A percentile compares a stretch with the other conserved stretches of the same genome.
Conservation (phyloP, 1,140 invertebrate genomes). For the Sipha flava region DNA sequence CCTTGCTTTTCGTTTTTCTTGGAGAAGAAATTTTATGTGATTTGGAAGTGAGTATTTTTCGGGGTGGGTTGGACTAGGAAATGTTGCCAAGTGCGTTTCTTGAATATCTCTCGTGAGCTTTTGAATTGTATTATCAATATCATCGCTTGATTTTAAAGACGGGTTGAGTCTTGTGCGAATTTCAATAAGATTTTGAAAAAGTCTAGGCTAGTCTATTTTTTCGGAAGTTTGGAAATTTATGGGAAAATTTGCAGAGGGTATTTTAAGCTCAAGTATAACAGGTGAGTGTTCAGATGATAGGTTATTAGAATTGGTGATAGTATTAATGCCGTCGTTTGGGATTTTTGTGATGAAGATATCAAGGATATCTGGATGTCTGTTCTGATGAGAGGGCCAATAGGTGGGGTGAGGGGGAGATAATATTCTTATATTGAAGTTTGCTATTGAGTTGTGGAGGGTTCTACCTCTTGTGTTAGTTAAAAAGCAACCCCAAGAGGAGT, state of each 20-base stretch:
- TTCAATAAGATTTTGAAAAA: background rate
- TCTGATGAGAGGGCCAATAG: background rate
- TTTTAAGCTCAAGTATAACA: background rate
- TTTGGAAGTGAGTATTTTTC: no score
- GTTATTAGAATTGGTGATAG: background rate
- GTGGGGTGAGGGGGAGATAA: no score
- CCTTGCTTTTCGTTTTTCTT: no score
- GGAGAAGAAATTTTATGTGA: no score
- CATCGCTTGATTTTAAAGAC: background rate
- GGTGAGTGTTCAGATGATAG: background rate
- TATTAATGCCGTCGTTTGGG: background rate
- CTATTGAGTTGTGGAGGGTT: no score
- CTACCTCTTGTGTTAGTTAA: no score
- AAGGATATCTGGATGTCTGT: background rate
- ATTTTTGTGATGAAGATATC: no score
- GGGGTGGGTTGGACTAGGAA: no score
- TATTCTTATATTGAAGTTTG: no score
- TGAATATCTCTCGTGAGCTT: background rate
- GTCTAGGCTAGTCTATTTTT: no score
- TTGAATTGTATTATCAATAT: background rate
- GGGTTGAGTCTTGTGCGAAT: background rate
- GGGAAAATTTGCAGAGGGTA: background rate
- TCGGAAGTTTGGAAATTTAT: background rate
- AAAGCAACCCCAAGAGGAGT: no score
- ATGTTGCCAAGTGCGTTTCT: background rate